Conservation (phyloP, 2,797 vertebrate genomes). For the Xenops minutus region DNA sequence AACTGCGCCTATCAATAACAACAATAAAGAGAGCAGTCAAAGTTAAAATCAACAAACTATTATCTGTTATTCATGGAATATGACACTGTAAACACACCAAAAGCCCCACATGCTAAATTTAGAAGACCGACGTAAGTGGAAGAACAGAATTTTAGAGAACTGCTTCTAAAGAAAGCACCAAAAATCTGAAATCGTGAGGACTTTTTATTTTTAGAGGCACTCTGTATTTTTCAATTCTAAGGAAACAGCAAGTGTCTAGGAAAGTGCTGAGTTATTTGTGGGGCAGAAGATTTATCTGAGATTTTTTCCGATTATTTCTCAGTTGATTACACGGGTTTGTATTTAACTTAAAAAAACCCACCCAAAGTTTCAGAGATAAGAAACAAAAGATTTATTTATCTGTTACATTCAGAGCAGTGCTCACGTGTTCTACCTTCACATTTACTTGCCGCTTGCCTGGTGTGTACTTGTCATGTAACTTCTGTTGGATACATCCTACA, state of each 20-base stretch:
- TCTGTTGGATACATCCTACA: background rate
- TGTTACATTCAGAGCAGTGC: background rate
- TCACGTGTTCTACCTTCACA: background rate
- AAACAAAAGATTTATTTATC: background rate
- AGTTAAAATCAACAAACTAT: constrained; percentile 21
- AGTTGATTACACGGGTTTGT: background rate
- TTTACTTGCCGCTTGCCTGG: background rate
- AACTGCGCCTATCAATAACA: background rate
- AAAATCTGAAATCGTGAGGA: background rate
- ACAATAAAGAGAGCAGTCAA: constrained; percentile 1
- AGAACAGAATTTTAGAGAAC: constrained; percentile 40
- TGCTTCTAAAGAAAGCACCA: constrained; percentile 12
- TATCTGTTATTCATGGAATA: constrained; percentile 20
- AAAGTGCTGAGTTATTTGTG: background rate
- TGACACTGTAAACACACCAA: background rate
- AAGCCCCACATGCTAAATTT: constrained; percentile 34
- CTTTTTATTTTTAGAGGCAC: background rate
- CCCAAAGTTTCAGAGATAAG: background rate
- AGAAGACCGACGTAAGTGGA: constrained; percentile 22
- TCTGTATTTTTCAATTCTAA: background rate
- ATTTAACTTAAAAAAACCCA: background rate
- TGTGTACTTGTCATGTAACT: background rate
- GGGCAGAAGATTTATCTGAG: background rate
- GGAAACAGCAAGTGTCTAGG: background rate
- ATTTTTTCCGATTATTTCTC: background rate